phyloP scores from a whole-genome alignment of 2,113 vertebrate genomes.

The Gadus macrocephalus region DNA sequence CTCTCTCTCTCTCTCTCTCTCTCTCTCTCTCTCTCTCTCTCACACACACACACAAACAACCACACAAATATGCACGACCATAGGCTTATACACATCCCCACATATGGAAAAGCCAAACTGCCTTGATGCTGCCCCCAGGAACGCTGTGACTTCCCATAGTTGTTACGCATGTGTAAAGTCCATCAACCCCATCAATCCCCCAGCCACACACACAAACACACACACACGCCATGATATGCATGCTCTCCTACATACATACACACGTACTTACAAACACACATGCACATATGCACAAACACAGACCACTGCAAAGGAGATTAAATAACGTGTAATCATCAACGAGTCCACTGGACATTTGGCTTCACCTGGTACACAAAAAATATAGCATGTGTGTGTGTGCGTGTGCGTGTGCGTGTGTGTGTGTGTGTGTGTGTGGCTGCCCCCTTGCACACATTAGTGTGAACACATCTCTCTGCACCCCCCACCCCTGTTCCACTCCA shows the following conservation, averaged over 20 bases:
- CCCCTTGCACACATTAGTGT: not conserved
- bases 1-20: not conserved
- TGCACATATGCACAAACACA: not conserved
- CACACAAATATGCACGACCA: not conserved
- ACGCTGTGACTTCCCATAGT: conserved; percentile 14
- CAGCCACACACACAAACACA: too few species aligned
- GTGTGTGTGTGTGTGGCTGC: not conserved
- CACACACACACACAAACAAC: not conserved
- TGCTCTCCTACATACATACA: not conserved
- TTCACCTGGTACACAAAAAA: conserved; percentile 25
- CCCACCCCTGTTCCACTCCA: conserved; percentile 10
- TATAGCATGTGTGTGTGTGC: conserved; percentile 11
- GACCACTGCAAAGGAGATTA: conserved; percentile 43
- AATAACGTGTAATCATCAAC: conserved; percentile 47
- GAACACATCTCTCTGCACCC: conserved; percentile 1
- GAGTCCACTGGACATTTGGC: conserved; percentile 25
- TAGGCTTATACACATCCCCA: conserved; percentile 8
- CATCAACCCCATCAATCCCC: too few species aligned
- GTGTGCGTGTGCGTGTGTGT: conserved; percentile 1
- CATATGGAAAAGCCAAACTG: conserved; percentile 14
- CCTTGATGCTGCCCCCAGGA: conserved; percentile 27
- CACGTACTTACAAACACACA: not conserved
- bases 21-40: not conserved
- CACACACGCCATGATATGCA: not conserved
- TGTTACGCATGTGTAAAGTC: not conserved